Evolutionary conservation across 2,113 vertebrate species (phyloP), one percentile per base, ranked within the genome.

Genomic region (Oplegnathus fasciatus): DNA sequence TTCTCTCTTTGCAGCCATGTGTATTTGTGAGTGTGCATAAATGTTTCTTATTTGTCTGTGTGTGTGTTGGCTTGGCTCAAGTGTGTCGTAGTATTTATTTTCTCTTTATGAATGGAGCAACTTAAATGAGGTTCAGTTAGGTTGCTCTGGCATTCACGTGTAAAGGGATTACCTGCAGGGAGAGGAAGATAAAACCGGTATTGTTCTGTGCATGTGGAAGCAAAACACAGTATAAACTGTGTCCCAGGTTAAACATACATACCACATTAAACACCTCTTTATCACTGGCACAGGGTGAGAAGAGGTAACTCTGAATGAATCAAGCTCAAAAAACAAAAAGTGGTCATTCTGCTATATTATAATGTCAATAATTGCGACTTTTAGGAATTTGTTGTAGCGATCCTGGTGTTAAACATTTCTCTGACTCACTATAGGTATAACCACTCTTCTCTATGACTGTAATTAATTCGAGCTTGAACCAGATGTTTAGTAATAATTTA

Each of bases 71-170:
- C 24, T 42, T 54, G 17, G 9, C 44, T 70, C 5, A 37, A 66
- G 22, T 79, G 66, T 84, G 50, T 79, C 34, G 10, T 32, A 2
- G 10, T 44, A 14, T 24, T 62, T 24, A 52, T 46, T 9, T 10
- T 64, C 6, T 68, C 2, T 69, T 74, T 10, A 26, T 85, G 42
- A 86, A 37, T 75, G 26, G 28, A 83, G 18, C 2, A 15, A 9
- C n/a, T 34, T 44, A 28, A 73, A n/a, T 28, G 30, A 22, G n/a
- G 7, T 71, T 18, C 1, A 6, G n/a, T 30, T 24, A 42, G 15
- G 48, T 64, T n/a, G 18, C 58, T 60, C 37, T 32, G 32, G 62
- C 54, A 55, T 64, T 78, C 40, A 54, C 1, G 1, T 60, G 9
- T 52, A 14, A 18, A 65, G 14, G 62, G 22, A 80, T 58, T 72